These are phyloP conservation scores for Oryctes rhinoceros DNA, from an alignment of 1,140 invertebrate species.

Conservation along the genomic window DNA sequence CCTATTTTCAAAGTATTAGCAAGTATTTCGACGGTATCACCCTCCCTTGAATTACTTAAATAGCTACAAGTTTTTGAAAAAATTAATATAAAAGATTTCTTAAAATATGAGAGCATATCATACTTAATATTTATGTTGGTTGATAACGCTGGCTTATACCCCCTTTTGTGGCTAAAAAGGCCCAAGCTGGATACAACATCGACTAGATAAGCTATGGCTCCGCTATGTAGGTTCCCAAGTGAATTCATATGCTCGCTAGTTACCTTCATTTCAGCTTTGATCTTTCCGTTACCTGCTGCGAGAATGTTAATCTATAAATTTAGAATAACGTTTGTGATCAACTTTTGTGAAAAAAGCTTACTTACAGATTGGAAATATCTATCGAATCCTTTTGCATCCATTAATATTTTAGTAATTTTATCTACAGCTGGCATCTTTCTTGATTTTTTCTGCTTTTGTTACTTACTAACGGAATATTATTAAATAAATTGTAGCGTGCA, in stretches of 20 bases:
- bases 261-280: conserved; percentile 80
- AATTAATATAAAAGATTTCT: background rate
- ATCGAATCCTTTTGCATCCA: conserved; percentile 4
- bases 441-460: background rate
- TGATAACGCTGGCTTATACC: conserved; percentile 75
- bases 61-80: conserved; percentile 64
- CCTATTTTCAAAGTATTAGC: conserved; percentile 81
- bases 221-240: conserved; percentile 82
- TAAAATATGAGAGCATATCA: background rate
- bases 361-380: background rate
- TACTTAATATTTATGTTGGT: conserved; percentile 18
- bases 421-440: background rate
- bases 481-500: too few relatives aligned
- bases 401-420: background rate
- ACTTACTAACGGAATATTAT: too few relatives aligned
- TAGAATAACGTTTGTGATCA: background rate
- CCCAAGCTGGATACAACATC: conserved; percentile 86
- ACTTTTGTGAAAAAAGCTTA: background rate
- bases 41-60: conserved; percentile 76
- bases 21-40: conserved; percentile 82
- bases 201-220: conserved; percentile 81
- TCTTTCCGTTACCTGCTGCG: conserved; percentile 71
- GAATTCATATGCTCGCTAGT: conserved; percentile 79
- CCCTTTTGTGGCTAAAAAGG: conserved; percentile 67
- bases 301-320: conserved; percentile 66